Evolutionary conservation across 2,888 invertebrate genomes (phyloP), one percentile per base, ranked within the genome.

Genomic region (Stictocephala bisonia): DNA sequence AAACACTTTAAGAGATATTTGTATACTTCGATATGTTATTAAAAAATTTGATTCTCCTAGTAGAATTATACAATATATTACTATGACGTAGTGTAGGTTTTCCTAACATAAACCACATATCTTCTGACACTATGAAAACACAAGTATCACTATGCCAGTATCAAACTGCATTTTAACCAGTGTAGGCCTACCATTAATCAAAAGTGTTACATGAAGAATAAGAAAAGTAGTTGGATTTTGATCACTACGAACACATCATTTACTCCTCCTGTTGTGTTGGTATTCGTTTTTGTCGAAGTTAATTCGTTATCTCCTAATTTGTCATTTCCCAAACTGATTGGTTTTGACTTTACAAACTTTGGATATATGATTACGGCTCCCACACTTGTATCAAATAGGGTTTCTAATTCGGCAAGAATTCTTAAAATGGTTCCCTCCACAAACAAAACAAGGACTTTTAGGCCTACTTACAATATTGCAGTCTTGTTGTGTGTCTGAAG

Each of bases 401-500:
- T 51, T 51, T n/a, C 27, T 51, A 7, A 51, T 51, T 20, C 11
- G 22, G n/a, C 51, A 51, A 24, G n/a, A n/a, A n/a, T n/a, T 51
- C 27, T 15, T 24, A n/a, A 26, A 24, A 51, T 51, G 51, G 4
- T 51, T 51, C 4, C 51, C 51, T 9, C 51, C 24, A 27, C 51
- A 51, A 24, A 51, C 24, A 51, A 24, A 51, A 27, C 51, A 51
- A 48, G 22, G n/a, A n/a, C n/a, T n/a, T n/a, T n/a, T n/a, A n/a
- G n/a, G n/a, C n/a, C n/a, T n/a, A 18, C 15, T 18, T n/a, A 48
- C 18, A n/a, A 2, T 6, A 48, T 48, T 48, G 22, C 48, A 48
- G 7, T 7, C 48, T 41, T n/a, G 41, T 18, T 41, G n/a, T 9
- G n/a, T 41, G 22, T 48, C n/a, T n/a, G n/a, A n/a, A n/a, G n/a